Evolutionary conservation across 2,113 vertebrate genomes (phyloP), one percentile per base, ranked within the genome.

Genomic region (Cebus imitator): DNA sequence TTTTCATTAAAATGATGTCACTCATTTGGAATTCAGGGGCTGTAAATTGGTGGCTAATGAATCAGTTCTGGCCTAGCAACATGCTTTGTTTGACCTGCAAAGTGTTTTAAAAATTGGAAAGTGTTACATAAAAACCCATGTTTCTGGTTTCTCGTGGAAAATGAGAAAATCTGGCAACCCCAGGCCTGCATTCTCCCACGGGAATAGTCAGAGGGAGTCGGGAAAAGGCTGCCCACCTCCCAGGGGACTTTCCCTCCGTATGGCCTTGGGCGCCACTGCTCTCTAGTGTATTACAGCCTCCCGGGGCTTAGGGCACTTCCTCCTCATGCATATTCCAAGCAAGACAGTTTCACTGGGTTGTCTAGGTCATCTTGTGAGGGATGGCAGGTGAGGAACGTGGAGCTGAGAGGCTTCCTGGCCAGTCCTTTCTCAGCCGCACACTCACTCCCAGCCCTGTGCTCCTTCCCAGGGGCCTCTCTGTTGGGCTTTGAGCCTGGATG

Each of bases 191-290:
- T n/a, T 61, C 13, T 14, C 2, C 0, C 5, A 6, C 21, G 20
- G 57, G 23, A 43, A 68, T 25, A 58, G 57, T 21, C 13, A n/a
- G 55, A 84, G 27, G n/a, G 13, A 72, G 23, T n/a, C 7, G 0
- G 55, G 45, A 3, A 17, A 43, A 79, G 20, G 32, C 64, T 18
- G 64, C 6, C 48, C 8, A 14, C 10, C 3, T 16, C 21, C 40
- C 37, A 3, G 20, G 45, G 72, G 25, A 43, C 40, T 52, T 21
- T 25, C 40, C 61, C 50, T 20, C 16, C 20, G 17, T n/a, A 8
- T 30, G 2, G 17, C 48, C 73, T 17, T 0, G 0, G 12, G 32
- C 0, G 0, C 57, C n/a, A 40, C 35, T 9, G 6, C 2, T 3
- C 6, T 6, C 25, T 18, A 3, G 30, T 0, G 0, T 21, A 52